Evolutionary conservation across 2,888 invertebrate species (phyloP), one percentile per base, ranked within the genome.

Genomic region (Monopis laevigella): DNA sequence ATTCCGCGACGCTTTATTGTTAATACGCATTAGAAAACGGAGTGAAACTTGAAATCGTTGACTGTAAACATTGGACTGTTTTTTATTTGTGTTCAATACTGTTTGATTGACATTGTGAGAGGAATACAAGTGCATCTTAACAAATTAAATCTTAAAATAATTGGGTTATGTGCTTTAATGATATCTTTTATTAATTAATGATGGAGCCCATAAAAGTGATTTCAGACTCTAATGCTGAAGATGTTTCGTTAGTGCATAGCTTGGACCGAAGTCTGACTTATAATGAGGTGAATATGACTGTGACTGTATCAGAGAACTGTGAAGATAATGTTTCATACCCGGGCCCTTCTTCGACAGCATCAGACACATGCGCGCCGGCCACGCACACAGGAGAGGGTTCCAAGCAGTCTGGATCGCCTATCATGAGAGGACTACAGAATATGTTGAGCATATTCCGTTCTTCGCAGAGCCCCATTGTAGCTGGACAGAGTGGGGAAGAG

Each of bases 401-500:
- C 0, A 66, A 67, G 40, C 50, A 46, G 46, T 66, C 71, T 45
- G 65, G 67, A 14, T 80, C 80, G 24, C 77, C 80, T 0, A 80
- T 80, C 16, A 63, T 80, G 60, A 52, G 80, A 41, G 78, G 80
- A 0, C 51, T 80, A 1, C 78, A 78, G 49, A 70, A 64, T 53
- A 75, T 80, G 3, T 51, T 80, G 1, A 80, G 64, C 43, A 77
- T 80, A 65, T 80, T 80, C 48, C 58, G 74, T 21, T 57, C 77
- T 14, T 77, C 78, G 2, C 74, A 78, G 45, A 78, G 77, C 44
- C 77, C 78, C 2, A 64, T 73, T 49, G 62, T 68, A 38, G 51
- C 59, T 6, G 36, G 46, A 26, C 69, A 68, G 11, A 48, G 41
- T 42, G 54, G 54, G 12, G 44, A 45, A 13, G 34, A 34, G 11